A percentile compares a stretch with the other conserved stretches of the same genome.
Evolutionary conservation across 2,113 vertebrate genomes (phyloP).

Genomic region (Lamprologus callipterus): DNA sequence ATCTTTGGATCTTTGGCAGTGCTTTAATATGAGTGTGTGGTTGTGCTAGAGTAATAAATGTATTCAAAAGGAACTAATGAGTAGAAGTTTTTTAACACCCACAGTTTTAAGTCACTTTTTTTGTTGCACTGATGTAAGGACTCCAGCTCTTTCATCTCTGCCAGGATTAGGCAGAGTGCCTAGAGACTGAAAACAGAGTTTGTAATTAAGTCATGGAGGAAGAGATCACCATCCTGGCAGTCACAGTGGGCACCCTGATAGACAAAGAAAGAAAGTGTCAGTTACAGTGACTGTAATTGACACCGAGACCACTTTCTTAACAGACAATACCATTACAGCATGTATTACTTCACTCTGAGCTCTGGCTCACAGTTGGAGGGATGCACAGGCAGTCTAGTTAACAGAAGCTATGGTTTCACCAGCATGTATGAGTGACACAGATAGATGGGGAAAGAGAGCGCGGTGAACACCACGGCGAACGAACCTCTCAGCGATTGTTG

Average conservation of each 20-base stretch:
- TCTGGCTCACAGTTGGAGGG: neutral
- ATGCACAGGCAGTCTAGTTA: neutral
- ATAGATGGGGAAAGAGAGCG: neutral
- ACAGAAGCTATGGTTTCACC: neutral
- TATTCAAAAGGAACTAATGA: neutral
- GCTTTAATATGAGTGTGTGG: neutral
- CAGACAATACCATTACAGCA: neutral
- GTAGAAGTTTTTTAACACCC: neutral
- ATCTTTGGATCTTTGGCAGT: neutral
- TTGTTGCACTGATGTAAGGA: neutral
- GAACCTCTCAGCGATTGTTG: neutral
- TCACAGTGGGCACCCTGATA: neutral
- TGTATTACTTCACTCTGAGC: neutral
- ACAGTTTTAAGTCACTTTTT: neutral
- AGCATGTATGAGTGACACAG: neutral
- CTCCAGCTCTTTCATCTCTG: neutral
- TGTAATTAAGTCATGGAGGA: slow-evolving; percentile 9
- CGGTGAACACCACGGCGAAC: neutral
- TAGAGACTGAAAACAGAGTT: neutral
- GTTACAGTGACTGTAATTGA: neutral
- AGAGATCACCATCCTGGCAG: neutral
- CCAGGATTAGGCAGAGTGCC: neutral
- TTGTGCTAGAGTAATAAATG: neutral
- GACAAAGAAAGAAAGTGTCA: neutral
- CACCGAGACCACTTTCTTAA: neutral